Base-by-base conservation (phyloP, 2,888 invertebrate genomes). In the Trissolcus japonicus region DNA sequence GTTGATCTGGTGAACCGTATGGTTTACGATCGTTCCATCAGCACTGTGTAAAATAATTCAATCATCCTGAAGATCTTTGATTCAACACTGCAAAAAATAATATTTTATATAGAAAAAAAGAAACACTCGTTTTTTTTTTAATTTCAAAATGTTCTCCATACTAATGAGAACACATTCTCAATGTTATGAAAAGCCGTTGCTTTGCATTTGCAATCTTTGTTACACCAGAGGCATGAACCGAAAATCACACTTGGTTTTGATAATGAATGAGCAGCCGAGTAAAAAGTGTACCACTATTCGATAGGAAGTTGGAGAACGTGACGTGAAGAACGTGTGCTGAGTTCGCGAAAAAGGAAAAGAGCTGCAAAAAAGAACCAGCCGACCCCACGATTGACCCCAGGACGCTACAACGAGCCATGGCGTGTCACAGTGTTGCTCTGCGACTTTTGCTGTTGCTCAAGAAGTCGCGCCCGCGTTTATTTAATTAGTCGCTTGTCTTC, bases 401-500 rank as follows among this genome's bases (percentile, higher is more conserved):
- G 82, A 81, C 82, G 81, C 79, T 83, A 82, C 84, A 83, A 79
- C 82, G 82, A 80, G 82, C 81, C 79, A 79, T 80, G 71, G 72
- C 76, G 74, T 76, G 74, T 78, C 78, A 80, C 60, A 82, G 82
- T 80, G 81, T 82, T 82, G 83, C 84, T 81, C 82, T 81, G 25
- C 25, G 4, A 25, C 25, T 25, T n/a, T n/a, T 25, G 25, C 25
- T 25, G 25, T 25, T 25, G 25, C 25, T 80, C 71, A 75, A 77
- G 82, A 80, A 84, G 82, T 84, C 25, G 80, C 85, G 84, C 85
- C 85, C 85, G 85, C 85, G 86, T 86, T 86, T 85, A 86, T 86
- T 86, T 86, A 86, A 86, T 83, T 82, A 82, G 81, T 79, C 65
- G 56, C 62, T 46, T 63, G 54, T 67, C 63, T 60, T 19, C 56